Evolutionary conservation across 2,888 invertebrate genomes (phyloP).

Genomic region (Andrena hattorfiana): DNA sequence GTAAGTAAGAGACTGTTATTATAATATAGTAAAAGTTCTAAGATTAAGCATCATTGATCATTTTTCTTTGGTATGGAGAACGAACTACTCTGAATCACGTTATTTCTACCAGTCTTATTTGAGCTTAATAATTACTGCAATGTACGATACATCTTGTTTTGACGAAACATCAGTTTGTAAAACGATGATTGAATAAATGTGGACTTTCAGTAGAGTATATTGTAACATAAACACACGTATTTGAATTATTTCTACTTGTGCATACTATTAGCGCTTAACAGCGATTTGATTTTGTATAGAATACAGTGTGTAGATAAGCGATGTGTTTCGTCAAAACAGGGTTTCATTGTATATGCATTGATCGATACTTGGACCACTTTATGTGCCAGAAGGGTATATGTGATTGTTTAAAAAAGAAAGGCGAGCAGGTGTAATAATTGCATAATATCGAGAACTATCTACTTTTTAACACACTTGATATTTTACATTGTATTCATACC

Average conservation of each 20-base stretch:
- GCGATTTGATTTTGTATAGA: neutral
- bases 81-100: conserved; percentile 48
- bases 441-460: conserved; percentile 2
- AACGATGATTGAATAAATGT: neutral
- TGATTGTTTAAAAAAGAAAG: conserved; percentile 7
- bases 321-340: conserved; percentile 38
- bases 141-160: conserved; percentile 45
- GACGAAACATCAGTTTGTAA: conserved; percentile 1
- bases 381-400: conserved; percentile 30
- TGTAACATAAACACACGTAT: neutral
- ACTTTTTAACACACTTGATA: neutral
- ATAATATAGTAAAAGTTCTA: conserved; percentile 39
- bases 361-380: conserved; percentile 52
- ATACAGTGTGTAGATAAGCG: neutral
- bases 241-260: neutral
- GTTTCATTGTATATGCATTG: conserved; percentile 22
- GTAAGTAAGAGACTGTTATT: conserved; percentile 85
- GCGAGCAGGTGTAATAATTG: conserved; percentile 9
- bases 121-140: conserved; percentile 45
- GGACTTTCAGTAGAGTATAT: neutral
- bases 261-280: neutral
- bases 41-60: conserved; percentile 51
- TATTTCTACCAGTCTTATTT: conserved; percentile 34
- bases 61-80: conserved; percentile 61
- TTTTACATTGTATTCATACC: neutral